Evolutionary conservation across 2,888 invertebrate genomes (phyloP), one percentile per base, ranked within the genome.

Genomic region (Ferdinandea cuprea): DNA sequence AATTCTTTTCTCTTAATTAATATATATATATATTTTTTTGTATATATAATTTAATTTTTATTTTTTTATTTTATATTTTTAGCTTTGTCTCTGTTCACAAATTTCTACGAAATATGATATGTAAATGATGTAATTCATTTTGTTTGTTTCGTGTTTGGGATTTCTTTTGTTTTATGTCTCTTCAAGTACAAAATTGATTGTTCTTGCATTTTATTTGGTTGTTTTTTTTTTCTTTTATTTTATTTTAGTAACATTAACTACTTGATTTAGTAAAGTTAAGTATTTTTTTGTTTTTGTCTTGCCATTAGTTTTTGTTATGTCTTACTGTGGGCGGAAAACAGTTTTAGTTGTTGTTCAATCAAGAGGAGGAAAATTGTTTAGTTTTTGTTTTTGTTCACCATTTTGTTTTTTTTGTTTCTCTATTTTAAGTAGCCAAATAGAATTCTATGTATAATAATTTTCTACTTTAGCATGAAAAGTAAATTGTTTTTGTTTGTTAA

Each of bases 21-120:
- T 73, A 79, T 85, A 79, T n/a, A n/a, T 25, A 25, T 3, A 25
- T 25, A 25, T 25, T 25, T 25, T 85, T 69, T 66, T 74, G 80
- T 80, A 74, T 85, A 63, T 69, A 72, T 85, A 87, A 77, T 56
- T 79, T 72, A 81, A 79, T 68, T 56, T 52, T 65, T 56, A 37
- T 50, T 35, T 32, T 59, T 40, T 72, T 84, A 79, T 68, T 56
- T 52, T 65, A 25, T 56, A 37, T 50, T 35, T 32, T 59, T 40
- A 56, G 58, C 13, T 40, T 40, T 72, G 37, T 54, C 21, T 77
- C 50, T 78, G 54, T 63, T 42, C 63, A 78, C 54, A 72, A 83
- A 44, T 80, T 86, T 87, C 88, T 89, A 89, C 88, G 86, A 87
- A 88, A 89, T 88, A 89, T 89, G 89, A 89, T 89, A 89, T 89